Percentiles rank a stretch among this genome's conserved stretches.
Evolutionary conservation across 1,140 invertebrate species (phyloP).

Genomic region (Anastrepha obliqua): DNA sequence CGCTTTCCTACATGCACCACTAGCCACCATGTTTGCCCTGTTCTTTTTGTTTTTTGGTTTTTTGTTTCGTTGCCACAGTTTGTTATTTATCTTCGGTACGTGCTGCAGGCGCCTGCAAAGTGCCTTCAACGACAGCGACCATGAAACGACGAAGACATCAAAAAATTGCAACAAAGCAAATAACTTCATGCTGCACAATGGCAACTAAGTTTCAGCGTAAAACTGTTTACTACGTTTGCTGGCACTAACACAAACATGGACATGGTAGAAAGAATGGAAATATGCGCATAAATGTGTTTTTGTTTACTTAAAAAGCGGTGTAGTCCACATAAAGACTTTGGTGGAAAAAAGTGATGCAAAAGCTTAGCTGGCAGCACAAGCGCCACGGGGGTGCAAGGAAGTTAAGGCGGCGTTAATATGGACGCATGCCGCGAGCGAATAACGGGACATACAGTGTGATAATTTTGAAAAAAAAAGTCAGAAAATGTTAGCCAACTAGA

Average conservation of each 20-base stretch:
- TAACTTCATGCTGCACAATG: constrained; percentile 40
- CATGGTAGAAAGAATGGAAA: background rate
- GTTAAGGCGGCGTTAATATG: background rate
- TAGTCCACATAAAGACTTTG: background rate
- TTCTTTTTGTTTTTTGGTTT: background rate
- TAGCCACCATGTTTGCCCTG: background rate
- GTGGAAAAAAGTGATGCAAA: background rate
- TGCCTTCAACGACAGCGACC: constrained; percentile 38
- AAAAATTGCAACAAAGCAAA: constrained; percentile 37
- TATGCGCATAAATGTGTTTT: constrained; percentile 22
- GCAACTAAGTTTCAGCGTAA: constrained; percentile 10
- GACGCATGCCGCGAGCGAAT: background rate
- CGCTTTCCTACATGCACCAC: background rate
- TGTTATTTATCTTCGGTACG: constrained; percentile 46
- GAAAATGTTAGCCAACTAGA: no score
- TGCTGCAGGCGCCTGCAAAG: constrained; percentile 26
- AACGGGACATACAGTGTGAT: background rate
- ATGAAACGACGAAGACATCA: constrained; percentile 12
- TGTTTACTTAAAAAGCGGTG: background rate
- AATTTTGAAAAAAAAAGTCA: background rate
- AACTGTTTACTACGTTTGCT: constrained; percentile 21
- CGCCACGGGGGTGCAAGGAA: background rate
- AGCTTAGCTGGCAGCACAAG: background rate
- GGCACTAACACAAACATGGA: background rate
- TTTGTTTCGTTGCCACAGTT: background rate